Base-by-base conservation (phyloP, 2,888 invertebrate genomes). In the Tuta absoluta region DNA sequence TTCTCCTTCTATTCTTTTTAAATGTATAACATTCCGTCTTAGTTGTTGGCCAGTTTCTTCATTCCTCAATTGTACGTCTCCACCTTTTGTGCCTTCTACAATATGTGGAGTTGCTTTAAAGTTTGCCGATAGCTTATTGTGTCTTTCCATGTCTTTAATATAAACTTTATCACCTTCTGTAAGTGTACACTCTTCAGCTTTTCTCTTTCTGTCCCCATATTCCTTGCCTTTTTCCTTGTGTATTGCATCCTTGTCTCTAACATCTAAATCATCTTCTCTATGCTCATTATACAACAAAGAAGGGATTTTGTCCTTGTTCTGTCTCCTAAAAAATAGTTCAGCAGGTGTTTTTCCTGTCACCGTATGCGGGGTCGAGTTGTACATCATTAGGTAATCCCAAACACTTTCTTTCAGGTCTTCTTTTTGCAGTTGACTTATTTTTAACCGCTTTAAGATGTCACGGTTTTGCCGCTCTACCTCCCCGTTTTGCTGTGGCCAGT, bases 111-210 rank as follows among this genome's bases (percentile, higher is more conserved):
- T 28, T 28, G 24, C 10, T 23, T 56, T 56, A 24, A 49, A 73
- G 14, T 67, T 66, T 0, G 51, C 4, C 7, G 48, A 63, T 4
- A 71, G 56, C 48, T 69, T 71, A 60, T 74, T 71, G 8, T 57
- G 19, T 60, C 65, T 70, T 10, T 57, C 64, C 38, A 69, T 62
- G 33, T 72, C 66, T 37, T 67, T 74, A 0, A 71, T 21, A 56
- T 72, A 74, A 1, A 72, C 70, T 61, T 69, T 74, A 17, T 72
- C 71, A 49, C 72, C 74, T 8, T 57, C 62, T 11, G 3, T 2
- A 11, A n/a, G n/a, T n/a, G n/a, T 48, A 48, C n/a, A 17, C 45
- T 7, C 62, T 33, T 61, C 41, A 51, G 19, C 23, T 41, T 23
- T 64, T 61, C n/a, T n/a, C n/a, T n/a, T n/a, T n/a, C n/a, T n/a